phyloP scores from a whole-genome alignment of 1,140 invertebrate species.

The Stenopsyche tienmushanensis region DNA sequence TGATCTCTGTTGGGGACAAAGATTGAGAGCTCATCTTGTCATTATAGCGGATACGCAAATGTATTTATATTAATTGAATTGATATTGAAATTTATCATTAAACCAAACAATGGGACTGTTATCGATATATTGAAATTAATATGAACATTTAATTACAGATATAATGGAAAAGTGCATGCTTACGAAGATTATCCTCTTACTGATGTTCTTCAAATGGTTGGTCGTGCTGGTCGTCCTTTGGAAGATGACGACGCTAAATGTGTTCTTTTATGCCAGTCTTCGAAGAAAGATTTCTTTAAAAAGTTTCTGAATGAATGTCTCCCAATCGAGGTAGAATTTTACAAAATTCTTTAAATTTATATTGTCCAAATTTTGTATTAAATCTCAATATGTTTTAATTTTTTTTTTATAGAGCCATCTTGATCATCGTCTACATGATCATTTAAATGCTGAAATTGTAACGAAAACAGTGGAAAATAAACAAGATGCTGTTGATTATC shows the following conservation, averaged over 20 bases:
- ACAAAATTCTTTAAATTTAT: no score
- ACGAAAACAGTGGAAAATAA: slow-evolving; percentile 99
- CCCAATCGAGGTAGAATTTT: slow-evolving; percentile 88
- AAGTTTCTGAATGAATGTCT: slow-evolving; percentile 98
- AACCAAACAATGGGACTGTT: not conserved
- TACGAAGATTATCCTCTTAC: slow-evolving; percentile 99
- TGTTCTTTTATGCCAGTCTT: slow-evolving; percentile 94
- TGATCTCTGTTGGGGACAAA: slow-evolving; percentile 90
- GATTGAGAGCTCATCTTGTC: slow-evolving; percentile 86
- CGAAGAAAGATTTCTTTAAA: slow-evolving; percentile 98
- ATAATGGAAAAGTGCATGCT: slow-evolving; percentile 90
- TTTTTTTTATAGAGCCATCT: slow-evolving; percentile 72
- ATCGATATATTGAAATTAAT: not conserved
- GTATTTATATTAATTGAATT: no score
- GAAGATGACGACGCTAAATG: slow-evolving; percentile 95
- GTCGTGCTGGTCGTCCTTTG: slow-evolving; percentile 84
- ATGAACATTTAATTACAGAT: slow-evolving; percentile 55
- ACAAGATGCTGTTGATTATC: slow-evolving; percentile 98
- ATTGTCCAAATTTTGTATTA: not conserved
- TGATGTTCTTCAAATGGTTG: slow-evolving; percentile 97
- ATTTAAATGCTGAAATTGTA: slow-evolving; percentile 99
- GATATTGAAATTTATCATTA: not conserved
- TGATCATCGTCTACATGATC: slow-evolving; percentile 96
- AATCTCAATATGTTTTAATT: not conserved
- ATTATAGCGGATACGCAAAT: slow-evolving; percentile 97